Conservation (phyloP, 2,888 invertebrate species). For the Endotricha flammealis region DNA sequence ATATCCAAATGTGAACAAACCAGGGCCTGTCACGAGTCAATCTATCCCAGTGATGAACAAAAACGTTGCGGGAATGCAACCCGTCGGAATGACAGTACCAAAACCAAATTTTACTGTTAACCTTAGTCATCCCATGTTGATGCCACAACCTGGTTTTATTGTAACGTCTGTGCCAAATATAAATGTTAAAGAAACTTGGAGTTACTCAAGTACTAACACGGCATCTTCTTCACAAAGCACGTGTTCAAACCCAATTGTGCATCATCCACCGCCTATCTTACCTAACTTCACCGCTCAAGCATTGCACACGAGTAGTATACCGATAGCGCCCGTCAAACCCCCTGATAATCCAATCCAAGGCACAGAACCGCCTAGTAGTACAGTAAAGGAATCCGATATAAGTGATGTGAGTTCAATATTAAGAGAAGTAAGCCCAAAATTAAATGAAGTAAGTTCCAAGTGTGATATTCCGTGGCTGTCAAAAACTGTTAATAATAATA, state of each 20-base stretch:
- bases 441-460: conserved; percentile 36
- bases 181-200: conserved; percentile 70
- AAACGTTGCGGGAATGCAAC: conserved; percentile 60
- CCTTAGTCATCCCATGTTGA: conserved; percentile 65
- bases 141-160: conserved; percentile 70
- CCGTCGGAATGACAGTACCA: conserved; percentile 70
- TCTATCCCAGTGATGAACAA: conserved; percentile 63
- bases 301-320: conserved; percentile 65
- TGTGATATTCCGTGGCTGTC: conserved; percentile 73
- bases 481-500: conserved; percentile 70
- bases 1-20: conserved; percentile 57
- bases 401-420: conserved; percentile 29
- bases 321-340: conserved; percentile 67
- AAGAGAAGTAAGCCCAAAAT: conserved; percentile 2
- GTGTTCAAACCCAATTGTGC: conserved; percentile 56
- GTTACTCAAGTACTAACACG: conserved; percentile 50
- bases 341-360: conserved; percentile 71
- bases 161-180: conserved; percentile 76
- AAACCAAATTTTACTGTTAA: conserved; percentile 75
- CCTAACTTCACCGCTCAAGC: conserved; percentile 55
- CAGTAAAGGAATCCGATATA: conserved; percentile 58
- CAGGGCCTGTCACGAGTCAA: conserved; percentile 55
- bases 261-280: conserved; percentile 57
- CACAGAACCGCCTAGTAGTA: conserved; percentile 69
- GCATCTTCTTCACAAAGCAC: conserved; percentile 48